Conservation (phyloP, 2,113 vertebrate species). For the Brachypodius melanocephalos region DNA sequence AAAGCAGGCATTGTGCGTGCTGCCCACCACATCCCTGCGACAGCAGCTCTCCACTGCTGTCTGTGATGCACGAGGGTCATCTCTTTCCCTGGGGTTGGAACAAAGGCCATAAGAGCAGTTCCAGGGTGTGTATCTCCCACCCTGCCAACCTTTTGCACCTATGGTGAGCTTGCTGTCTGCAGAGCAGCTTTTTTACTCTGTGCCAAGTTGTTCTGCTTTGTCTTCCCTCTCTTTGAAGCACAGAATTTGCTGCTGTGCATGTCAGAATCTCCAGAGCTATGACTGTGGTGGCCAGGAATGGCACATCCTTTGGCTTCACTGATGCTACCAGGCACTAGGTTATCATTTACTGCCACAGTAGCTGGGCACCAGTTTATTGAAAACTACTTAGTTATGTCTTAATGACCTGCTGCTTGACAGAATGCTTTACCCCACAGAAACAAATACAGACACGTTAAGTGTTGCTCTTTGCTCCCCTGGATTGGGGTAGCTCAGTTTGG, state of each 20-base stretch:
- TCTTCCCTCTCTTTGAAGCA: neutral
- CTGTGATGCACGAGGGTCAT: rapidly evolving
- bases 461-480: neutral
- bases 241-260: rapidly evolving
- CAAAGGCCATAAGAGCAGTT: neutral
- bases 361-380: neutral
- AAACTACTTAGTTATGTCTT: neutral
- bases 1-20: rapidly evolving
- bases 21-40: neutral
- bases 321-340: neutral
- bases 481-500: neutral
- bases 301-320: neutral
- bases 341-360: neutral
- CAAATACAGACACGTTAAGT: neutral
- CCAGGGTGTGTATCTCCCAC: neutral
- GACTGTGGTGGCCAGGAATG: too few relatives aligned
- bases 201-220: neutral
- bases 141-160: neutral
- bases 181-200: neutral
- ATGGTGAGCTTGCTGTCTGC: rapidly evolving
- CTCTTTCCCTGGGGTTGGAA: neutral
- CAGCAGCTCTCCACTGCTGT: neutral
- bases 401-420: neutral
- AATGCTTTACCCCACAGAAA: neutral
- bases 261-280: neutral